Base-by-base conservation (phyloP, 37 sponge, comb jelly and placozoan genomes). In the Diacarnus erythraeanus region DNA sequence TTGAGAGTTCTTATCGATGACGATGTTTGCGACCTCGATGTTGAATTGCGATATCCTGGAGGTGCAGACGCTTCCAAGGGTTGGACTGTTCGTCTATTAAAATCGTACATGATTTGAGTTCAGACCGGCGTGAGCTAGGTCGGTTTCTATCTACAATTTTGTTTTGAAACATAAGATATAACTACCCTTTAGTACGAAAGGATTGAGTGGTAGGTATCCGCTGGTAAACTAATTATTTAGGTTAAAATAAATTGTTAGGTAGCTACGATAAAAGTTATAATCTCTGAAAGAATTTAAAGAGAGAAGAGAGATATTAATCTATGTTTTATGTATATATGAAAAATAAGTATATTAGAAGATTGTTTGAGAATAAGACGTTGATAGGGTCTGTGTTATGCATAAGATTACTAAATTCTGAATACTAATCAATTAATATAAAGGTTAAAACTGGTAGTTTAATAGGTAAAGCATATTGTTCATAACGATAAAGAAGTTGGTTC, bases 1-100 rank as follows among this genome's bases (percentile, higher is more conserved):
- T 88, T 73, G 75, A 88, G 84, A 92, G 90, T 77, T 71, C 90
- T 64, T 89, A 92, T 89, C 86, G 87, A 93, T 37, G 87, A 89
- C 90, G 76, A 82, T 81, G 94, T 93, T 93, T 93, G 94, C 94
- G 86, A 93, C 94, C 94, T 93, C 94, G 94, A 93, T 93, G 94
- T 93, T 93, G 94, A 93, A 93, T 93, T 93, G 94, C 75, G 83
- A 81, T 89, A 74, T 82, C 94, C 94, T 89, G 90, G 83, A 60
- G 85, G 88, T 71, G 88, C 74, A 92, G 92, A 77, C 69, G 88
- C 85, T 80, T 78, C 77, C 88, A 92, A 87, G 88, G 93, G 93
- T 92, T 84, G 89, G 93, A 85, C 86, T 93, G 89, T 93, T 85
- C 89, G 82, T 93, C 89, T 86, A 84, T 84, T 84, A 88, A 93